Conservation (phyloP, 2,113 vertebrate species). For the Grammomys surdaster region DNA sequence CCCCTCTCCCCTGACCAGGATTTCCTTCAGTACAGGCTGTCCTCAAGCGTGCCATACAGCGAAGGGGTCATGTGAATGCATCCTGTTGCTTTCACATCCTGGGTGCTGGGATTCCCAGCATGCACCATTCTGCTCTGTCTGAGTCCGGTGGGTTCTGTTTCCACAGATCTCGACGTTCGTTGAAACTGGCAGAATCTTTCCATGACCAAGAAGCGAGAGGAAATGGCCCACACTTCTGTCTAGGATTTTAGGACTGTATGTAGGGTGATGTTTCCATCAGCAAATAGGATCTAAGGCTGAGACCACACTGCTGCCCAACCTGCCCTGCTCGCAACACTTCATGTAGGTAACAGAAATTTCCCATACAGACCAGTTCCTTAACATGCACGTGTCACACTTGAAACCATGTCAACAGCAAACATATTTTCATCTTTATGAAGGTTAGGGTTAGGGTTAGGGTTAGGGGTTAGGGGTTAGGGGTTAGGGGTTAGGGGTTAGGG, state of each 20-base stretch:
- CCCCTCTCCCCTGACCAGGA: neutral
- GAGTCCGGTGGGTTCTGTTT: neutral
- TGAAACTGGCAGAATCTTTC: neutral
- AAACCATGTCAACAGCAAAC: neutral
- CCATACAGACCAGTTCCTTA: neutral
- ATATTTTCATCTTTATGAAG: too few species aligned
- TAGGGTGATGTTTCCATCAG: neutral
- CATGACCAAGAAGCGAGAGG: neutral
- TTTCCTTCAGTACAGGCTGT: neutral
- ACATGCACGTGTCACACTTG: neutral
- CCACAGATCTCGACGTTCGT: neutral
- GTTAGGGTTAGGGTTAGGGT: too few species aligned
- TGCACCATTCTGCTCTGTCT: fast-evolving
- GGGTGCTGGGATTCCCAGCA: neutral
- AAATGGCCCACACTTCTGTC: neutral
- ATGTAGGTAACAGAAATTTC: neutral
- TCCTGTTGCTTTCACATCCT: fast-evolving
- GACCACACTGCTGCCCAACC: neutral
- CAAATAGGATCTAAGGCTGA: too few species aligned
- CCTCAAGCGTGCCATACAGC: too few species aligned
- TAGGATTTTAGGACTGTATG: neutral
- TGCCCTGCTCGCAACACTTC: neutral
- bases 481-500: too few species aligned
- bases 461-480: too few species aligned
- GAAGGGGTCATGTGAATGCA: neutral